Percentiles rank a stretch among this genome's conserved stretches.
Evolutionary conservation across 2,113 vertebrate genomes (phyloP).

Genomic region (Tricholaema leucomelas): DNA sequence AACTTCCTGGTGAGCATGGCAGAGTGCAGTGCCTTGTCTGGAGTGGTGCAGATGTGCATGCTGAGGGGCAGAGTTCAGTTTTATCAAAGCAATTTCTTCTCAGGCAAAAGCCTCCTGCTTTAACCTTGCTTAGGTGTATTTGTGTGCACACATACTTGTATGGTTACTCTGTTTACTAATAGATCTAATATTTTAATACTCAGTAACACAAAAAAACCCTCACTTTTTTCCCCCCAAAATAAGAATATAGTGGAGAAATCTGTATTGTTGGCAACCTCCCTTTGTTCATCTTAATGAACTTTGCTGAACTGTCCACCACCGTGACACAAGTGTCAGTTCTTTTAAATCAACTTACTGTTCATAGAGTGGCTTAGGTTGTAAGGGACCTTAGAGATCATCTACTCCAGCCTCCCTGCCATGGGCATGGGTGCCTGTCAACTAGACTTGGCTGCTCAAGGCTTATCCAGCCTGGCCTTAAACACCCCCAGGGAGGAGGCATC

Average conservation of each 20-base stretch:
- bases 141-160: not conserved
- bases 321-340: not conserved
- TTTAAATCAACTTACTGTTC: not conserved
- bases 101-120: not conserved
- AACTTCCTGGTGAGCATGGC: not conserved
- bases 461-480: no score
- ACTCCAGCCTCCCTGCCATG: no score
- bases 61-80: not conserved
- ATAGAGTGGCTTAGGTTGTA: no score
- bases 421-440: no score
- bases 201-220: not conserved
- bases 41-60: not conserved
- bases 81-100: not conserved
- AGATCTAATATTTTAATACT: not conserved
- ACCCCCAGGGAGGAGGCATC: no score
- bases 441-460: no score
- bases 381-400: no score
- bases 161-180: not conserved
- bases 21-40: not conserved
- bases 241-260: not conserved
- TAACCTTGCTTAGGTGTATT: not conserved
- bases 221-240: fast-evolving
- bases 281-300: not conserved
- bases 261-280: not conserved
- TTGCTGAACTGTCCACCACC: not conserved